These are phyloP conservation scores for Dysdera silvatica DNA, from an alignment of 1,140 invertebrate genomes.

Conservation along the genomic window DNA sequence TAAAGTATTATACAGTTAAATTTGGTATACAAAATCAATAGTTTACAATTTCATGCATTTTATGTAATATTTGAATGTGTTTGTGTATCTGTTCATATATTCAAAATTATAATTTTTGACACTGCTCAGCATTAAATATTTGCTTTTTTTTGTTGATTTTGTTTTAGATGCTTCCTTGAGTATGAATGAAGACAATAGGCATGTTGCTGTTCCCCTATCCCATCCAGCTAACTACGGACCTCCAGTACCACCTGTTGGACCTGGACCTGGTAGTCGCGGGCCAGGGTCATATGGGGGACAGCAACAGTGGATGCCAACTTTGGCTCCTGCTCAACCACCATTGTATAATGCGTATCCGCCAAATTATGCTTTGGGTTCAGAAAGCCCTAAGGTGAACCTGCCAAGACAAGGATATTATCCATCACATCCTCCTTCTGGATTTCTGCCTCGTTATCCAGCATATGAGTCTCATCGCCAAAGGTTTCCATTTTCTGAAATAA, in stretches of 20 bases:
- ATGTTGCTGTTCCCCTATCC: constrained; percentile 29
- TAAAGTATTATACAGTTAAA: no score
- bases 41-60: no score
- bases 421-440: constrained; percentile 16
- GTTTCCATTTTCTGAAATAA: constrained; percentile 9
- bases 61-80: no score
- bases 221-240: constrained; percentile 25
- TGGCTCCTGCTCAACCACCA: constrained; percentile 12
- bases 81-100: no score
- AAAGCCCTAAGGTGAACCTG: not conserved
- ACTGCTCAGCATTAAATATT: no score
- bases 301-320: constrained; percentile 22
- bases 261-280: constrained; percentile 17
- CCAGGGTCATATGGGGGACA: constrained; percentile 18
- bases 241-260: constrained; percentile 22
- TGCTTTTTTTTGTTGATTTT: no score
- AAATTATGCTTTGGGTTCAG: not conserved
- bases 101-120: no score
- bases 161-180: no score
- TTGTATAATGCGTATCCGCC: constrained; percentile 9
- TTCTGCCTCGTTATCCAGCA: constrained; percentile 3
- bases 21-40: no score
- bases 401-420: constrained; percentile 12
- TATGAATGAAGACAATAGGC: constrained; percentile 30
- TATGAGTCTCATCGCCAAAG: constrained; percentile 24